Evolutionary conservation across 2,797 vertebrate species (phyloP).

Genomic region (Amniataba percoides): DNA sequence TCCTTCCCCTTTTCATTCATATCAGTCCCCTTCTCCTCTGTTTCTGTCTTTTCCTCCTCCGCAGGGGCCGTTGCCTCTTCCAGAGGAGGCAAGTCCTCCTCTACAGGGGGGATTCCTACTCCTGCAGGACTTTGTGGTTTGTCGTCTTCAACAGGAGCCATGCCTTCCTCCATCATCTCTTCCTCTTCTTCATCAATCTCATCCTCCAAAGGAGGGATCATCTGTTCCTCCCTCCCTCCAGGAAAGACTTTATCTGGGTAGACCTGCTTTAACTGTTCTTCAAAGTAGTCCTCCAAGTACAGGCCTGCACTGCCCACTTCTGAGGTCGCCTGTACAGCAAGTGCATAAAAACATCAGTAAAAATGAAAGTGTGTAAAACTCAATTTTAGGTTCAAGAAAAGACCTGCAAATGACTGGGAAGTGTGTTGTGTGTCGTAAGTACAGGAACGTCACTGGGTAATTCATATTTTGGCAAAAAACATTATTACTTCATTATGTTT

Average conservation of each 20-base stretch:
- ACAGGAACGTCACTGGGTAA: not conserved
- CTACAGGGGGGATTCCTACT: conserved; percentile 48
- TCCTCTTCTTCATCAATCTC: conserved; percentile 87
- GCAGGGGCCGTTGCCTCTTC: conserved; percentile 21
- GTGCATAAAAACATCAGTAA: conserved; percentile 2
- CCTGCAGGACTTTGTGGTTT: conserved; percentile 38
- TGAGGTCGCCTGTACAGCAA: conserved; percentile 87
- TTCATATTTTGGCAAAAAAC: not conserved
- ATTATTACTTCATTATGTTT: not conserved
- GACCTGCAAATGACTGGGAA: not conserved
- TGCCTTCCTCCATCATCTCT: conserved; percentile 76
- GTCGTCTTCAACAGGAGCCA: conserved; percentile 51
- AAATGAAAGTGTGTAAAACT: not conserved
- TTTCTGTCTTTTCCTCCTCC: conserved; percentile 58
- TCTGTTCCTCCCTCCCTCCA: conserved; percentile 88
- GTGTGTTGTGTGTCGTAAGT: not conserved
- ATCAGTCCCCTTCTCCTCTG: not conserved
- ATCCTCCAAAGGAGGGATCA: conserved; percentile 89
- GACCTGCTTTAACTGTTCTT: conserved; percentile 90
- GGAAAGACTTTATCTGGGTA: conserved; percentile 90
- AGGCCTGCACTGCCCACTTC: conserved; percentile 95
- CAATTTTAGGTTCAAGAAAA: not conserved
- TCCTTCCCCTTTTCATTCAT: not conserved
- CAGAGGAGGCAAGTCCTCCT: conserved; percentile 50
- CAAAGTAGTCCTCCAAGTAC: conserved; percentile 93